A percentile compares a stretch with the other conserved stretches of the same genome.
Evolutionary conservation across 92 coral and sea anemone species (phyloP).

Genomic region (Montipora capitata): DNA sequence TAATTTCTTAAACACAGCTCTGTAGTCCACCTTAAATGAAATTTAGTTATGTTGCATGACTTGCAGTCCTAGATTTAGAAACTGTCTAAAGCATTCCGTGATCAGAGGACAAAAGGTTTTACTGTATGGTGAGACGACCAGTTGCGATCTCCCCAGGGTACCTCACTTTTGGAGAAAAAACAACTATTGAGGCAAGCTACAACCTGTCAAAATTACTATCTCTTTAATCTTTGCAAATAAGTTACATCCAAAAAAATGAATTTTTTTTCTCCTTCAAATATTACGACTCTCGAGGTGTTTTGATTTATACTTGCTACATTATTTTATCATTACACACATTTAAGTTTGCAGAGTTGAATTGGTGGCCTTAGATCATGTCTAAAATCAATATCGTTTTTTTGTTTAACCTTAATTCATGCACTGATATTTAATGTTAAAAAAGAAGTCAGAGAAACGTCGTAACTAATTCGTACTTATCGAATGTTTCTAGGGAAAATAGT

Average conservation of each 20-base stretch:
- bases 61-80: background rate
- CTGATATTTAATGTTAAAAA: too few relatives aligned
- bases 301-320: background rate
- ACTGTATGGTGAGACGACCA: constrained; percentile 29
- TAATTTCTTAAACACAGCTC: background rate
- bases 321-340: background rate
- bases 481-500: background rate
- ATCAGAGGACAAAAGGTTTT: constrained; percentile 42
- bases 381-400: background rate
- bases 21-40: background rate
- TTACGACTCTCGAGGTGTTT: too few relatives aligned
- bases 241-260: background rate
- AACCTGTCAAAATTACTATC: constrained; percentile 12
- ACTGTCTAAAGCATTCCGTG: constrained; percentile 28
- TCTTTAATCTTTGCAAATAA: background rate
- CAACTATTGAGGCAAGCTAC: constrained; percentile 9
- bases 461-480: background rate
- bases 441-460: background rate
- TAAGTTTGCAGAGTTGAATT: background rate
- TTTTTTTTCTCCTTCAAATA: background rate
- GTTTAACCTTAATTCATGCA: background rate
- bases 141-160: constrained; percentile 35
- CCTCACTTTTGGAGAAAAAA: constrained; percentile 5
- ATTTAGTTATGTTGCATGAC: constrained; percentile 6
- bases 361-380: background rate